Percentiles rank a stretch among this genome's conserved stretches.
Evolutionary conservation across 2,797 vertebrate species (phyloP).

Genomic region (Astyanax mexicanus): DNA sequence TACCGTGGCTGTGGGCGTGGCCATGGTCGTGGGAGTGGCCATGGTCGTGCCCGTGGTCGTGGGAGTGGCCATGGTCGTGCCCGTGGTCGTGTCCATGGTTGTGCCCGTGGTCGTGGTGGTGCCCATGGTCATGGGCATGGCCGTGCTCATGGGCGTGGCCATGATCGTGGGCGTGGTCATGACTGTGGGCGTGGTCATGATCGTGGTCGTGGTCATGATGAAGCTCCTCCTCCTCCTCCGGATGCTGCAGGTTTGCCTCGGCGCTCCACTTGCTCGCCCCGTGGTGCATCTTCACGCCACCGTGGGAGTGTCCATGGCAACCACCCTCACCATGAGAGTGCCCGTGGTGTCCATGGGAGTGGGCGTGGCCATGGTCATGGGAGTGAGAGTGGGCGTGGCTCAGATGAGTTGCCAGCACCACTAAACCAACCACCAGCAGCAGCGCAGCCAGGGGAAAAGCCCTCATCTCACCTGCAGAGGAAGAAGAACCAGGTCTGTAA

Average conservation of each 20-base stretch:
- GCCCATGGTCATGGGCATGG: conserved; percentile 21
- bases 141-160: conserved; percentile 69
- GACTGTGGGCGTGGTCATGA: too few relatives aligned
- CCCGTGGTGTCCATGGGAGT: conserved; percentile 65
- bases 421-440: conserved; percentile 58
- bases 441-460: conserved; percentile 56
- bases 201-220: conserved; percentile 42
- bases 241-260: conserved; percentile 71
- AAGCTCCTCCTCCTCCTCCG: conserved; percentile 39
- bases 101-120: conserved; percentile 31
- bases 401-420: conserved; percentile 59
- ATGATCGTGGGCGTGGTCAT: conserved; percentile 67
- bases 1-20: conserved; percentile 35
- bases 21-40: too few relatives aligned
- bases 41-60: too few relatives aligned
- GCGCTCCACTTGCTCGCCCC: conserved; percentile 84
- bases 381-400: conserved; percentile 59
- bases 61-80: conserved; percentile 57
- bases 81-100: conserved; percentile 66
- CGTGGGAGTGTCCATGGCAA: conserved; percentile 66
- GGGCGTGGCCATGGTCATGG: conserved; percentile 62
- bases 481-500: background rate
- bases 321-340: conserved; percentile 67
- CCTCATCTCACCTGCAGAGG: conserved; percentile 63
- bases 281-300: conserved; percentile 76